Conservation (phyloP, 2,797 vertebrate species). For the Sciurus carolinensis region DNA sequence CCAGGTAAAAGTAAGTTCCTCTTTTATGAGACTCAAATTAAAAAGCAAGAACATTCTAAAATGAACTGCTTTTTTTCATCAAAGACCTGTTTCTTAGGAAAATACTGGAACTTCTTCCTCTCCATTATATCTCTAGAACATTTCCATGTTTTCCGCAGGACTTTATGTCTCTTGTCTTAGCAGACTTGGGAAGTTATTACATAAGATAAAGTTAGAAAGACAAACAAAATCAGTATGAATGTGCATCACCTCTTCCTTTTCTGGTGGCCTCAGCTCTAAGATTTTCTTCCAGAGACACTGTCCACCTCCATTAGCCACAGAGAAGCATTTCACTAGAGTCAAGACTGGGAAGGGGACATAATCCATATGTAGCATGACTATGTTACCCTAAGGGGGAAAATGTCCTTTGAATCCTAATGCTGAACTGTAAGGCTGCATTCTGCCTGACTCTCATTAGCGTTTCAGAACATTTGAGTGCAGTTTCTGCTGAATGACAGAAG, state of each 20-base stretch:
- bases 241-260: background rate
- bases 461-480: background rate
- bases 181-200: background rate
- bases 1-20: conserved; percentile 4
- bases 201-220: background rate
- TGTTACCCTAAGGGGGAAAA: background rate
- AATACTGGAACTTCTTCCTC: background rate
- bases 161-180: conserved; percentile 14
- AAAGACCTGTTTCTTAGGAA: conserved; percentile 51
- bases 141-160: conserved; percentile 8
- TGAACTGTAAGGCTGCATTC: conserved; percentile 22
- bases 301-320: background rate
- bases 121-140: background rate
- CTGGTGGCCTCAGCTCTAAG: background rate
- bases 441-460: background rate
- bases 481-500: conserved; percentile 39
- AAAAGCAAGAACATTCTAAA: conserved; percentile 55
- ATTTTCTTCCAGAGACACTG: background rate
- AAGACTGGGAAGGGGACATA: background rate
- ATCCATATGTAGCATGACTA: background rate
- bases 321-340: background rate
- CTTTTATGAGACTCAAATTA: conserved; percentile 46
- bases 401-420: background rate
- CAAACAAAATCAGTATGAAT: background rate
- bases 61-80: conserved; percentile 54